Evolutionary conservation across 2,113 vertebrate species (phyloP), one percentile per base, ranked within the genome.

Genomic region (Scomber colias): DNA sequence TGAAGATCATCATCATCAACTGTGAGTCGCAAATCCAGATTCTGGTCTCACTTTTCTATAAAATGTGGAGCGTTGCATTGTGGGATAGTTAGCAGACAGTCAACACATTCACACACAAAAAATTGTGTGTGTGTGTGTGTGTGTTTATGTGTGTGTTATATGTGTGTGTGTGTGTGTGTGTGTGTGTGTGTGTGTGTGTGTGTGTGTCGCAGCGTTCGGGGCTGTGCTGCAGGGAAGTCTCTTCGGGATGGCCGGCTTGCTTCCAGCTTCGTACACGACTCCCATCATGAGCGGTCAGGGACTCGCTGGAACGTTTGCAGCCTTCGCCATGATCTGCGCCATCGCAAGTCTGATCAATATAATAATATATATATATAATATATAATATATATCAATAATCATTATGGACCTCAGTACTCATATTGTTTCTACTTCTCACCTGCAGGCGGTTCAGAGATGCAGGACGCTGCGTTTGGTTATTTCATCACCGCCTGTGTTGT

Each of bases 241-340:
- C 11, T 98, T 98, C 0, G 97, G 97, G 24, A 92, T 98, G 90
- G 97, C 96, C 0, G 97, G 96, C 0, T 85, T 96, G 62, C 90
- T 98, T 49, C 97, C 97, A 0, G 83, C 91, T 79, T 94, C 89
- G 45, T 98, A 98, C 86, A 98, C 96, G 0, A 90, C 97, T 11
- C 96, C 97, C 46, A 96, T 98, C 93, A 98, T 98, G 97, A 98
- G 97, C 0, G 97, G 97, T 30, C 97, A 98, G 87, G 97, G 97
- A 40, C 88, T 98, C 30, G 97, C 97, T 0, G 97, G 97, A 62
- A 95, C 93, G 56, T 98, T 98, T 0, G 95, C 97, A 0, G 95
- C 97, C 0, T 59, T 97, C 17, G 95, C 96, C 0, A 96, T 97
- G 96, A 97, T 98, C 94, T 95, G 96, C 35, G 95, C 96, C 79